Percentiles rank a stretch among this genome's conserved stretches.
These are phyloP conservation scores for Emydura subglobosa DNA, from an alignment of 2,113 vertebrate species.

Conservation along the genomic window DNA sequence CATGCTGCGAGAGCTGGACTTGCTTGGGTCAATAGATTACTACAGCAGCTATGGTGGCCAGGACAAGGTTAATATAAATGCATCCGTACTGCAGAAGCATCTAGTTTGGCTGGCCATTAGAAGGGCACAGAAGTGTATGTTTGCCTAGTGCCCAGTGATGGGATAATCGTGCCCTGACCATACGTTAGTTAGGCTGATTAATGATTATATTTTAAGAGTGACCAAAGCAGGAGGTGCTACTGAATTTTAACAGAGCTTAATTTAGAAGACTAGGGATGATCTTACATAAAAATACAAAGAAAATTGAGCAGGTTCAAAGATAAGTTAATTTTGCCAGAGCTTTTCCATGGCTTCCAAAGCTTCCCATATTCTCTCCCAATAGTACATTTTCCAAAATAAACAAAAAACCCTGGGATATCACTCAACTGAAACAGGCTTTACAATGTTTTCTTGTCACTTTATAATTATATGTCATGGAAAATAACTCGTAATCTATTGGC, in stretches of 20 bases:
- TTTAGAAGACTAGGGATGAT: background rate
- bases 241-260: background rate
- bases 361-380: background rate
- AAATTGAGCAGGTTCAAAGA: background rate
- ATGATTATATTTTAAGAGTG: background rate
- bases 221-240: background rate
- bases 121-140: background rate
- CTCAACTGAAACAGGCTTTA: background rate
- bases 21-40: background rate
- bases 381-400: background rate
- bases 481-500: background rate
- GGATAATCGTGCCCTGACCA: background rate
- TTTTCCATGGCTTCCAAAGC: background rate
- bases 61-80: background rate
- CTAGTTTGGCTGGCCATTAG: background rate
- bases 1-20: background rate
- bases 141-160: background rate
- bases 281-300: background rate
- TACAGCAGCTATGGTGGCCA: background rate
- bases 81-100: background rate
- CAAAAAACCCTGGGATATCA: background rate
- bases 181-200: background rate
- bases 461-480: background rate
- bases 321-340: rapidly evolving
- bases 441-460: background rate